Base-by-base conservation (phyloP, 2,888 invertebrate species). In the Anthophora plumipes region DNA sequence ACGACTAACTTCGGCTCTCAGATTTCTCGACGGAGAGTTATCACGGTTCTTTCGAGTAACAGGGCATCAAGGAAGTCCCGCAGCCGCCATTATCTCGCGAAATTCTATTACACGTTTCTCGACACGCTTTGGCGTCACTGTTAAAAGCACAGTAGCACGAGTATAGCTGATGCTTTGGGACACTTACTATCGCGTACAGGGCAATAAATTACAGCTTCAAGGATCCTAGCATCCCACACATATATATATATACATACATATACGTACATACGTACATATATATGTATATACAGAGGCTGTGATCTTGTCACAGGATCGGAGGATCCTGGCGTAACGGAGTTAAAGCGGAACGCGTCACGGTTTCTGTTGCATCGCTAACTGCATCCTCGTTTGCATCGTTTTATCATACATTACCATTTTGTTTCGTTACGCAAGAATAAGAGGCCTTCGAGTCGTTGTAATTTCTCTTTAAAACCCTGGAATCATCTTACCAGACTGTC, bases 261-360 rank as follows among this genome's bases (percentile, higher is more conserved):
- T 31, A 31, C 31, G n/a, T n/a, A n/a, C n/a, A n/a, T n/a, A 20
- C 1, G 4, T n/a, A 48, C n/a, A n/a, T 5, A 14, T n/a, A n/a
- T n/a, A 7, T 4, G 4, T 4, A 4, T 31, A 31, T 4, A 14
- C 48, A n/a, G n/a, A 7, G 31, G 48, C 12, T 48, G 25, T 5
- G 63, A 54, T 66, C 83, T 77, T 82, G 83, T 75, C 77, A 17
- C 61, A 67, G 63, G 76, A 80, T 76, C 71, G 54, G 31, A 68
- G 48, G 63, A 73, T 77, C 77, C 73, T 63, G 76, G 54, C 31
- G 64, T 64, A 66, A 74, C 68, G 73, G 54, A 78, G 68, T 69
- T 68, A 64, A 80, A 73, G 78, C 78, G 68, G 68, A 59, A 80
- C 64, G 78, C 52, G 48, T 78, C 67, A 68, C 46, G 64, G 37